phyloP scores from a whole-genome alignment of 2,888 invertebrate species.

The Megamerina dolium region DNA sequence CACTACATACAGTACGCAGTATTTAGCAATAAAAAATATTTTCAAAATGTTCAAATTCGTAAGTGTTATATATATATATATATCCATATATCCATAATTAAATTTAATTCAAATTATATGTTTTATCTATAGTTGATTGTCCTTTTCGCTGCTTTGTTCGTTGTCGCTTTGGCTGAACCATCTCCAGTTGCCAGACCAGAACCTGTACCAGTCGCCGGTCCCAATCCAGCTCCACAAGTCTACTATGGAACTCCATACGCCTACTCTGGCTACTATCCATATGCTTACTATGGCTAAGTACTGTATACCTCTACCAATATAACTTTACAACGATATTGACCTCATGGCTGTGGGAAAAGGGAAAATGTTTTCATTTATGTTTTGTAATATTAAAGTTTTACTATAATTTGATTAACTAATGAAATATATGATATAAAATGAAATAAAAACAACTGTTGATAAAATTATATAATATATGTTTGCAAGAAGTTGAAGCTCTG shows the following conservation, averaged over 20 bases:
- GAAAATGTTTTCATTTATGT: too few species aligned
- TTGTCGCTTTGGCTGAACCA: constrained; percentile 34
- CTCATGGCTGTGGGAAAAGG: too few species aligned
- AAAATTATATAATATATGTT: too few species aligned
- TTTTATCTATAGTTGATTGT: constrained; percentile 33
- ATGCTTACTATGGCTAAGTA: constrained; percentile 39
- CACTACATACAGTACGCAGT: constrained; percentile 6
- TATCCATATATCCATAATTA: background rate
- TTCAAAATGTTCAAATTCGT: constrained; percentile 42
- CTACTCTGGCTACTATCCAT: constrained; percentile 36
- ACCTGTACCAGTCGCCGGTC: constrained; percentile 32
- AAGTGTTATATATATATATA: constrained; percentile 25
- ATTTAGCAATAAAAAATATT: constrained; percentile 3
- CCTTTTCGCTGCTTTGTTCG: constrained; percentile 37
- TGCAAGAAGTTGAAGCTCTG: too few species aligned
- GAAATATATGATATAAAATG: too few species aligned
- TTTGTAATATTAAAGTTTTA: too few species aligned
- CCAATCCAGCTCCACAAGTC: constrained; percentile 35
- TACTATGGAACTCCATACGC: constrained; percentile 39
- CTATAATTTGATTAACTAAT: too few species aligned
- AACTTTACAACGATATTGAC: too few species aligned
- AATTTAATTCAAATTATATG: background rate
- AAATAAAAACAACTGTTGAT: too few species aligned
- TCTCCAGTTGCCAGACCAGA: constrained; percentile 31
- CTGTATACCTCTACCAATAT: background rate